Conservation (phyloP, 2,113 vertebrate species). For the Phasianus colchicus region DNA sequence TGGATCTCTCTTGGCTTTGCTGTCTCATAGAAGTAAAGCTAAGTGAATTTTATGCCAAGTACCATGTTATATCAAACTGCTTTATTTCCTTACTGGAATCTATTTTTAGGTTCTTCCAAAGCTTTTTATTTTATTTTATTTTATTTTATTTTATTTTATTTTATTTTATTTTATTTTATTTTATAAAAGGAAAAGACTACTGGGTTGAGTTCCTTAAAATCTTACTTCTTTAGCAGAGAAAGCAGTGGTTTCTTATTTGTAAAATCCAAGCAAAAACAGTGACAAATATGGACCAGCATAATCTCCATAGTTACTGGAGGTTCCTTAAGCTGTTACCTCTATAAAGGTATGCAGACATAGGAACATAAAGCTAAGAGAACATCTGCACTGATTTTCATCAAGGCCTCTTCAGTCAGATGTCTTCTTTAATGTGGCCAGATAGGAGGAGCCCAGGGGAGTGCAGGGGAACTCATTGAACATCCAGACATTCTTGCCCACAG, state of each 20-base stretch:
- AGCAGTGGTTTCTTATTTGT: not conserved
- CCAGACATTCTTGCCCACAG: not conserved
- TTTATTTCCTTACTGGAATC: conserved; percentile 17
- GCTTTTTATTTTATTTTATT: not conserved
- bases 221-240: not conserved
- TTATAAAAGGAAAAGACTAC: not conserved
- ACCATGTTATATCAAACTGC: not conserved
- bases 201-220: not conserved
- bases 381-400: not conserved
- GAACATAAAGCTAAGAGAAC: not conserved
- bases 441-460: not conserved
- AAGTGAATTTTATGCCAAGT: not conserved
- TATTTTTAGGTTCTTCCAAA: conserved; percentile 14
- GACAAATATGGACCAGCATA: not conserved
- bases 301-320: not conserved
- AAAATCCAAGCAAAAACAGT: not conserved
- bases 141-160: not conserved
- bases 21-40: not conserved
- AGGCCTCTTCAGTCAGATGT: not conserved
- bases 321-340: not conserved
- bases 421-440: not conserved
- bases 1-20: not conserved
- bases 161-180: not conserved
- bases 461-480: not conserved
- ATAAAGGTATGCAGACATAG: not conserved